Evolutionary conservation across 2,113 vertebrate genomes (phyloP).

Genomic region (Cervus canadensis): DNA sequence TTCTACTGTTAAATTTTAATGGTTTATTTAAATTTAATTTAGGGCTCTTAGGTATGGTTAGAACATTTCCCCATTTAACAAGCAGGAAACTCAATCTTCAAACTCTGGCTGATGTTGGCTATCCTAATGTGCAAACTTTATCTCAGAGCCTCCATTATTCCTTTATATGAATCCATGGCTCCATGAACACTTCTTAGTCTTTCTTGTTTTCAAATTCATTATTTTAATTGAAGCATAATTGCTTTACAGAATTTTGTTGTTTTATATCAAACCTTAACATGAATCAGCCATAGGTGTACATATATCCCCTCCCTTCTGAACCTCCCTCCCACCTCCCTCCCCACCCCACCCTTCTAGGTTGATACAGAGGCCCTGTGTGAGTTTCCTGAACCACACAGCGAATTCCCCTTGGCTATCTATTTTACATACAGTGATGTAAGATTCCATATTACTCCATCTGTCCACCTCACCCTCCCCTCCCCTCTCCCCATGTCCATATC

Average conservation of each 20-base stretch:
- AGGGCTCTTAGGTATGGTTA: neutral
- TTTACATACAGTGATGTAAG: neutral
- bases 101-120: neutral
- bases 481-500: neutral
- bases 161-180: neutral
- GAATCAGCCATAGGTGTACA: neutral
- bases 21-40: neutral
- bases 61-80: neutral
- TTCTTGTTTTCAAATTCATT: neutral
- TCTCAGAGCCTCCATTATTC: neutral
- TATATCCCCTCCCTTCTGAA: neutral
- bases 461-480: neutral
- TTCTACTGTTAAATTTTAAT: neutral
- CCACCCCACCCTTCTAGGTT: neutral
- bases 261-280: neutral
- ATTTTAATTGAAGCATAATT: neutral
- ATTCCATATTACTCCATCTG: neutral
- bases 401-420: neutral
- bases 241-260: neutral
- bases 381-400: neutral
- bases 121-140: neutral
- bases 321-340: accelerated
- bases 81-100: neutral
- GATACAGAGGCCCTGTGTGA: neutral
- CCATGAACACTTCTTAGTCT: neutral